Evolutionary conservation across 2,797 vertebrate genomes (phyloP), one percentile per base, ranked within the genome.

Genomic region (Fistularia tabacaria): DNA sequence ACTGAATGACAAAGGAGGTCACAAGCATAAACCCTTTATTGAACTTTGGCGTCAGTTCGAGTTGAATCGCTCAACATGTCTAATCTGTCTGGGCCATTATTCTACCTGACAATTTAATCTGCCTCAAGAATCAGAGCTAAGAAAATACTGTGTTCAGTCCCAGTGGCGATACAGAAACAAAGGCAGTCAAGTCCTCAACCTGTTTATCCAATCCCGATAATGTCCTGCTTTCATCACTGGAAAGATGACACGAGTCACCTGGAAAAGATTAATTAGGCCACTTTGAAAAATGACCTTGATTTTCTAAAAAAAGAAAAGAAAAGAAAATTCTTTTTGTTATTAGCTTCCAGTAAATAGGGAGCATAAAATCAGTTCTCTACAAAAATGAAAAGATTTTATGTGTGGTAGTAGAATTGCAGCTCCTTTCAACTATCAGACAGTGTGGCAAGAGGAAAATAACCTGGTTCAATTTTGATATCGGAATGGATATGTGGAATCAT

Each of bases 191-290:
- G 64, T 77, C 70, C 62, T 70, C 69, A 74, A 85, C 85, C 81
- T 72, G 85, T 87, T 86, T 75, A 81, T 85, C 83, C 76, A 71
- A 84, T 87, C 71, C 13, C 49, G 51, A 59, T 77, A 86, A 84
- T 76, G 71, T 76, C 69, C 68, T 71, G 73, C 66, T 82, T 84
- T 84, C 74, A 71, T 77, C 76, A 43, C 71, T 71, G 66, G 66
- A 81, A 74, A 78, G 76, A 73, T 76, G 71, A 74, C 69, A 65
- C 42, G 7, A 69, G 77, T 76, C 76, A 72, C 76, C 74, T 58
- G 73, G 83, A 79, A 82, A 86, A 81, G 62, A 75, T 55, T 69
- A 81, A 81, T 72, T 59, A 62, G 77, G 71, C 67, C 74, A 76
- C 60, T 49, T 64, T 61, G 64, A 74, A 77, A 76, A 68, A 69